Evolutionary conservation across 2,113 vertebrate species (phyloP), one percentile per base, ranked within the genome.

Genomic region (Cyprinodon tularosa): DNA sequence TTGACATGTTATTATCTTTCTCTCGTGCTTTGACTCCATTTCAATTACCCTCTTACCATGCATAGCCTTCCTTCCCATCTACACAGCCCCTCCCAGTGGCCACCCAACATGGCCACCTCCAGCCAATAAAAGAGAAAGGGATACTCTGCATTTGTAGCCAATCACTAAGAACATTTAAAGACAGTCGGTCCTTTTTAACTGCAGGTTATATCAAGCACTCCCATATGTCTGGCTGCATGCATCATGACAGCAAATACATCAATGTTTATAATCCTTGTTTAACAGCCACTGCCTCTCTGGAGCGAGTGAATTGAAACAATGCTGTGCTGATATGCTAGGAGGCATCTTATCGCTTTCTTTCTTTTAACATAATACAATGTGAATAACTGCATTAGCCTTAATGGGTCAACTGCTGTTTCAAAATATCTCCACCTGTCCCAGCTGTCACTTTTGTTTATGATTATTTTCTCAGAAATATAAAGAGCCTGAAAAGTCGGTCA

Each of bases 401-500:
- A n/a, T 10, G 50, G 9, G 17, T n/a, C 17, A 0, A 3, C 50
- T 3, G 17, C 50, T n/a, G 50, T 10, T 15, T 57, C 9, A 20
- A 20, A 57, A n/a, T 15, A 57, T 57, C 17, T 57, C 15, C 50
- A n/a, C 50, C 10, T 20, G 9, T 57, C 50, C 50, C 9, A 20
- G 50, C 50, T 57, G 50, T 57, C 50, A 57, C 50, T 20, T 57
- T 57, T 57, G 50, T 61, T 68, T 68, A 29, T 82, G 70, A 29
- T 71, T 65, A 3, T 86, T 74, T 74, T 66, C 50, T 85, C 90
- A 99, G 98, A 99, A 99, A 94, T 97, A 97, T 86, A 99, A 99
- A 93, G 97, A 98, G 71, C 95, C 95, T 76, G 98, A 97, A 85
- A 99, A 97, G 44, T 95, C 96, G 0, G 96, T 98, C 65, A 92